Evolutionary conservation across 2,888 invertebrate genomes (phyloP).

Genomic region (Aphelenchoides bicaudatus): DNA sequence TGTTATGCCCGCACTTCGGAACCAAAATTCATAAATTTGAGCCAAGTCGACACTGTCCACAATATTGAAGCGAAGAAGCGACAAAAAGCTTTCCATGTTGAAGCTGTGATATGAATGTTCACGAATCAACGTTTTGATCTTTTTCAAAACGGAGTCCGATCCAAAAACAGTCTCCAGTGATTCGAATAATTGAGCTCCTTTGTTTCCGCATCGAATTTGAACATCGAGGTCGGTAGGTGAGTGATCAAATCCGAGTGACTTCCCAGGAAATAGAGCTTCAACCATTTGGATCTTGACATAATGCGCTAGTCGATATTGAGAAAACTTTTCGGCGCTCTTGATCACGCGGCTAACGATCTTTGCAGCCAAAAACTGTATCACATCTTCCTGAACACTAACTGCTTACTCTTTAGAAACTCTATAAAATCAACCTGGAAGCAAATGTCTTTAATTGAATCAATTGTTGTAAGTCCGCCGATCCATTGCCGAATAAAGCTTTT

Average conservation of each 20-base stretch:
- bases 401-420: constrained; percentile 10
- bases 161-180: constrained; percentile 48
- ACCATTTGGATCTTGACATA: constrained; percentile 55
- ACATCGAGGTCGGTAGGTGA: constrained; percentile 43
- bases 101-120: constrained; percentile 31
- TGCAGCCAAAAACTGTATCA: constrained; percentile 31
- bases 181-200: constrained; percentile 52
- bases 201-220: constrained; percentile 48
- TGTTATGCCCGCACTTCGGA: constrained; percentile 37
- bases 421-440: constrained; percentile 33
- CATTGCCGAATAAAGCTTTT: constrained; percentile 34
- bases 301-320: constrained; percentile 36
- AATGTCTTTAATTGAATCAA: constrained; percentile 22
- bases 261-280: constrained; percentile 47
- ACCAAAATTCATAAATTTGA: constrained; percentile 40
- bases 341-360: constrained; percentile 34
- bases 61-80: constrained; percentile 26
- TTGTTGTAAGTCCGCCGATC: constrained; percentile 34
- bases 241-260: constrained; percentile 38
- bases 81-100: constrained; percentile 28
- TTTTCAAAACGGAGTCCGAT: constrained; percentile 41
- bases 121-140: constrained; percentile 29
- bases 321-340: constrained; percentile 15
- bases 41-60: constrained; percentile 34
- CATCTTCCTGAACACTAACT: constrained; percentile 33